phyloP scores from a whole-genome alignment of 2,888 invertebrate genomes.

The Sinotaia quadrata region DNA sequence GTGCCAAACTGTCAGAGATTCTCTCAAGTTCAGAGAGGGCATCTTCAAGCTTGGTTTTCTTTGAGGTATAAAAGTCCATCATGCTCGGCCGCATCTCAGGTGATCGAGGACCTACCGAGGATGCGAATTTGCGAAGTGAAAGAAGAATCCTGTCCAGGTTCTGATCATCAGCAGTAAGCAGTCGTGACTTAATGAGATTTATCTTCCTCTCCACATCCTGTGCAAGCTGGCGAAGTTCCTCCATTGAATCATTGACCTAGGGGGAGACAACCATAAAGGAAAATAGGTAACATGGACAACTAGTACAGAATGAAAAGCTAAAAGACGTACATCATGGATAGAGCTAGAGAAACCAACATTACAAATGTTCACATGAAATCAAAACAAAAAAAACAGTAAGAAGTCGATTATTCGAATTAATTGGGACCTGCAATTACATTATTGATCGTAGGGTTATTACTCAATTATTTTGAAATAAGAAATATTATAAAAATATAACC shows the following conservation, averaged over 20 bases:
- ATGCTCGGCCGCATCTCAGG: conserved; percentile 45
- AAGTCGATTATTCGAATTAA: too few species aligned
- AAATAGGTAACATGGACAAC: too few species aligned
- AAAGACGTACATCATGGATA: too few species aligned
- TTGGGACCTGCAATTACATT: too few species aligned
- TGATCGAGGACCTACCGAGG: conserved; percentile 47
- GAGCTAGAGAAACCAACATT: too few species aligned
- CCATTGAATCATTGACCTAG: conserved; percentile 56
- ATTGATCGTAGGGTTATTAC: too few species aligned
- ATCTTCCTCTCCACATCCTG: conserved; percentile 60
- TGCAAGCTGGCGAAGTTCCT: conserved; percentile 59
- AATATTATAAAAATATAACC: too few species aligned
- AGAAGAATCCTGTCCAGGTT: conserved; percentile 59
- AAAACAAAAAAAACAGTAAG: too few species aligned
- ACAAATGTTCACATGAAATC: too few species aligned
- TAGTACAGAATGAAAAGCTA: too few species aligned
- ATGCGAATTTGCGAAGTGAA: conserved; percentile 58
- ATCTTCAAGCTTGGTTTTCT: conserved; percentile 61
- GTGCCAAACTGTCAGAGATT: conserved; percentile 59
- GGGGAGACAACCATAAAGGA: too few species aligned
- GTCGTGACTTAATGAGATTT: conserved; percentile 54
- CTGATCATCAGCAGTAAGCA: conserved; percentile 58
- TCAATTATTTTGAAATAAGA: too few species aligned
- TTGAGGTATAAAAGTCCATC: conserved; percentile 50
- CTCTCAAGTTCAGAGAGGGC: conserved; percentile 65